phyloP scores from a whole-genome alignment of 2,113 vertebrate genomes.

The Trochalopteron elliotii region DNA sequence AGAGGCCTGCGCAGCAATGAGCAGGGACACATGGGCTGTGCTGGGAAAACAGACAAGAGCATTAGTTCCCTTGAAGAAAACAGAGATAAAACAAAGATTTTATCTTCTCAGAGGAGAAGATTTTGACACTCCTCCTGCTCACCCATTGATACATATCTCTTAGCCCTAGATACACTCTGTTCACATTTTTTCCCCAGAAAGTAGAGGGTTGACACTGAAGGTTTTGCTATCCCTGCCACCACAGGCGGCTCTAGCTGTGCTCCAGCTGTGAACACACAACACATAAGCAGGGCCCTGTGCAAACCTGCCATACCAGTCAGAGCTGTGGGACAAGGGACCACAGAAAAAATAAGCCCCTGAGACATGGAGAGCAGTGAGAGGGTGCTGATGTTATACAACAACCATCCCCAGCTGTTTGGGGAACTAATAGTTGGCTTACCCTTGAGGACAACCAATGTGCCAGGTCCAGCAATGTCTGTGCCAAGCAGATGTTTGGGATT shows the following conservation, averaged over 20 bases:
- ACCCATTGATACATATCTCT: not conserved
- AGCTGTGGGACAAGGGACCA: not conserved
- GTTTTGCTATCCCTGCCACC: not conserved
- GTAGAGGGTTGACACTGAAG: not conserved
- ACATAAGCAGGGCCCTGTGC: not conserved
- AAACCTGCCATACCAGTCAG: not conserved
- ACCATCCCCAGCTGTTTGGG: not conserved
- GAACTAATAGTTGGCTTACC: not conserved
- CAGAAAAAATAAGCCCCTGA: not conserved
- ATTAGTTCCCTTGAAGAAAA: not conserved
- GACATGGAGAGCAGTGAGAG: not conserved
- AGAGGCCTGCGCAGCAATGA: not conserved
- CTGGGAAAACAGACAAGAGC: not conserved
- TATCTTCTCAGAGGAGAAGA: not conserved
- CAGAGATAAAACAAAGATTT: not conserved
- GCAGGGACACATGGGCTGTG: not conserved
- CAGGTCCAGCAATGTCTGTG: not conserved
- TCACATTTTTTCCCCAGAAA: not conserved
- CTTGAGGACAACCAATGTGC: not conserved
- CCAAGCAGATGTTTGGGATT: not conserved
- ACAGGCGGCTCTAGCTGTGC: not conserved
- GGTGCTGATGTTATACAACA: not conserved
- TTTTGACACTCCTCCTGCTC: not conserved
- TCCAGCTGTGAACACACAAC: rapidly evolving
- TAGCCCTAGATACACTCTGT: not conserved